These are phyloP conservation scores for Lethenteron reissneri DNA, from an alignment of 2,113 vertebrate species.

Conservation along the genomic window DNA sequence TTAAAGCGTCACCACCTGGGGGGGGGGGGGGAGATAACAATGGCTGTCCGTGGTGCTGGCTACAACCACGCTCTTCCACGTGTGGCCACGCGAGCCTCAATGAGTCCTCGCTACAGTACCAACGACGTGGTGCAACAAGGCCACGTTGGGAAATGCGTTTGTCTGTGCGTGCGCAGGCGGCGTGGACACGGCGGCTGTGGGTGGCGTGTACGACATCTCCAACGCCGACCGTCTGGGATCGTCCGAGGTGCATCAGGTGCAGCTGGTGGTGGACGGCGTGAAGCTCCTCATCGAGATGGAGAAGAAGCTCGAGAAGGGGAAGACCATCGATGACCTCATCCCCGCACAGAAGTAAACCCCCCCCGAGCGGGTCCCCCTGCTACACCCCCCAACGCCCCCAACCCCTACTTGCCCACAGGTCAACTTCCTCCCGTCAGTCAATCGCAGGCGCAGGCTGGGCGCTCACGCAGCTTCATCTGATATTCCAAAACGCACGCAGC, in stretches of 20 bases:
- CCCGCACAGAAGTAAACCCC: conserved; percentile 69
- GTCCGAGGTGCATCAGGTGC: conserved; percentile 74
- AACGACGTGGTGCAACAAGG: conserved; percentile 59
- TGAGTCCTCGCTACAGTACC: conserved; percentile 65
- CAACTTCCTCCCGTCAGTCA: background rate
- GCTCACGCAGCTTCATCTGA: too few species aligned
- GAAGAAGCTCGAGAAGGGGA: conserved; percentile 79
- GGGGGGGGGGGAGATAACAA: too few species aligned
- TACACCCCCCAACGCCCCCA: background rate
- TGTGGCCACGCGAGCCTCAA: conserved; percentile 67
- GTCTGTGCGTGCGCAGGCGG: conserved; percentile 31
- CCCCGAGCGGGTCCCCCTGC: conserved; percentile 7
- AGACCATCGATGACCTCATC: conserved; percentile 69
- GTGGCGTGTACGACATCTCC: conserved; percentile 74
- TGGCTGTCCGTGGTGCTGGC: conserved; percentile 25
- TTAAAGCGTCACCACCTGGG: too few species aligned
- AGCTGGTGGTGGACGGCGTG: conserved; percentile 84
- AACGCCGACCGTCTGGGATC: conserved; percentile 79
- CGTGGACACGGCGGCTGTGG: conserved; percentile 76
- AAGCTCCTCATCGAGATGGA: conserved; percentile 96
- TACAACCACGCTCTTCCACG: conserved; percentile 63
- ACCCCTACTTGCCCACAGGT: background rate
- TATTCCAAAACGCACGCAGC: too few species aligned
- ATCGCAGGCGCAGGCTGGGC: too few species aligned
- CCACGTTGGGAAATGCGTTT: background rate